Evolutionary conservation across 2,113 vertebrate genomes (phyloP).

Genomic region (Gallinago undulata): DNA sequence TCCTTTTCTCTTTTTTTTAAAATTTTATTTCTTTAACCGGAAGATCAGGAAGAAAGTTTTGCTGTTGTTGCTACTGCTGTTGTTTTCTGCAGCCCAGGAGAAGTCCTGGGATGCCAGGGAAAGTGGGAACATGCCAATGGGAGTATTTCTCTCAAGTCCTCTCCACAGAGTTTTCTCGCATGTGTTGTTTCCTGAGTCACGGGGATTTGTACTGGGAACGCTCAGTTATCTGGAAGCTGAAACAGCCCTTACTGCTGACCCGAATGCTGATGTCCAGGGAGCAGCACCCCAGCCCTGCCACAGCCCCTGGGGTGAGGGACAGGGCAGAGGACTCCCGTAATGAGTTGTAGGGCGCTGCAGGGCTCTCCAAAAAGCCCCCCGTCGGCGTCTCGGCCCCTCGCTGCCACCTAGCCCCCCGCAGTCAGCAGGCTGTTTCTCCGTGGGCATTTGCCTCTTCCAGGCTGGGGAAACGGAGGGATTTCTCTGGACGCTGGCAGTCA

Average conservation of each 20-base stretch:
- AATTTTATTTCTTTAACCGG: neutral
- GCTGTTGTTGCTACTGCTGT: neutral
- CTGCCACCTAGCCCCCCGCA: neutral
- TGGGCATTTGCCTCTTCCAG: neutral
- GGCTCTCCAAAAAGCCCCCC: neutral
- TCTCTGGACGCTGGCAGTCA: neutral
- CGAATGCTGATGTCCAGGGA: neutral
- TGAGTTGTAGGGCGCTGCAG: neutral
- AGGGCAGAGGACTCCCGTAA: neutral
- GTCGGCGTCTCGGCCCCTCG: neutral
- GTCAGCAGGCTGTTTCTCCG: neutral
- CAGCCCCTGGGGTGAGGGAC: neutral
- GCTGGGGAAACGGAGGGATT: neutral
- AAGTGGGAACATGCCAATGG: neutral
- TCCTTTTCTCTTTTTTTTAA: neutral
- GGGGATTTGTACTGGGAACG: neutral
- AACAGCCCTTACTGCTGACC: neutral
- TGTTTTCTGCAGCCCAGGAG: conserved; percentile 1
- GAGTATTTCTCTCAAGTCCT: conserved; percentile 16
- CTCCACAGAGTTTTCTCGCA: neutral
- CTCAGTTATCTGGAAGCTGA: neutral
- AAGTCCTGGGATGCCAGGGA: neutral
- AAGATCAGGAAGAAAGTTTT: neutral
- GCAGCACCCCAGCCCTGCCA: neutral
- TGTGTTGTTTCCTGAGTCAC: conserved; percentile 25